These are phyloP conservation scores for Drosophila birchii DNA, from an alignment of 2,888 invertebrate genomes.

Conservation along the genomic window DNA sequence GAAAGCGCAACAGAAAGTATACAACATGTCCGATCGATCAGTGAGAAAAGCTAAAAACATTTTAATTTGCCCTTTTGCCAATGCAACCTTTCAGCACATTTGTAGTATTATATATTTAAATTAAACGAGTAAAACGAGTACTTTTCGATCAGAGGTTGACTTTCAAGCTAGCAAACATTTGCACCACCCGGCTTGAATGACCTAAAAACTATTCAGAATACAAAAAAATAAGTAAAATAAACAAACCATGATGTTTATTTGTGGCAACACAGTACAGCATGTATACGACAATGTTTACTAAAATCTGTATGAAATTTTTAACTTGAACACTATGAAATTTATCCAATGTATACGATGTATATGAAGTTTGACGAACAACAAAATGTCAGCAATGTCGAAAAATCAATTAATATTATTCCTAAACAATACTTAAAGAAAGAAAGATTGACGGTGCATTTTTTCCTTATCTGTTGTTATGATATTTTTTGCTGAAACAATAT, in stretches of 20 bases:
- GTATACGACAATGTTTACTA: conserved; percentile 34
- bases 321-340: conserved; percentile 33
- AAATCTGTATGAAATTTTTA: conserved; percentile 26
- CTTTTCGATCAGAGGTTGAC: background rate
- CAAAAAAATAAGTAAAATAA: background rate
- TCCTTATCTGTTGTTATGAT: background rate
- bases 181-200: conserved; percentile 5
- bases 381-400: background rate
- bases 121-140: background rate
- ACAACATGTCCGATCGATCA: background rate
- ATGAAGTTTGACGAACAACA: conserved; percentile 9
- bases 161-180: background rate
- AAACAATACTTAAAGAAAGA: background rate
- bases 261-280: conserved; percentile 27
- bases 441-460: conserved; percentile 4
- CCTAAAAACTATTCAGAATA: conserved; percentile 1
- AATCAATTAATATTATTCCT: conserved; percentile 1
- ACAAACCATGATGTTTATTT: conserved; percentile 32
- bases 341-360: conserved; percentile 38
- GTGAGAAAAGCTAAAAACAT: background rate
- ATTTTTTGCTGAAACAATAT: too few relatives aligned
- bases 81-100: background rate
- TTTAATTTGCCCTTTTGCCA: background rate
- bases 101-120: conserved; percentile 1
- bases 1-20: background rate